A percentile compares a stretch with the other conserved stretches of the same genome.
Evolutionary conservation across 1,140 invertebrate species (phyloP).

Genomic region (Halesus radiatus): DNA sequence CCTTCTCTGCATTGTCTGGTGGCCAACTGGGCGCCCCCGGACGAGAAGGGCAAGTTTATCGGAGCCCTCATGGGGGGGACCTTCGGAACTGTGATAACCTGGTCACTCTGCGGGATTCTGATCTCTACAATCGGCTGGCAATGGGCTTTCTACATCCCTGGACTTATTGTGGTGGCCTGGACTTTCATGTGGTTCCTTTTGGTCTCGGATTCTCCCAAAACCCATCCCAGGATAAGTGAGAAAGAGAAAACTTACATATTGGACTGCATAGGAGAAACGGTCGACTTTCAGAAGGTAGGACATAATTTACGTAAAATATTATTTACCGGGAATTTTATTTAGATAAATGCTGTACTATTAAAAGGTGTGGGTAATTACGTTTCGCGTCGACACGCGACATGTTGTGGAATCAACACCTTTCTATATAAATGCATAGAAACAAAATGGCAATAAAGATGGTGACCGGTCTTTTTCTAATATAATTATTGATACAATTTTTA

Average conservation of each 20-base stretch:
- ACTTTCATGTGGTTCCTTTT: slow-evolving; percentile 75
- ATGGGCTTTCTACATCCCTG: slow-evolving; percentile 81
- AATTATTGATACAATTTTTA: no score
- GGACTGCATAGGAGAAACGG: slow-evolving; percentile 69
- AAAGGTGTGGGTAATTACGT: no score
- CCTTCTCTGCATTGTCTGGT: slow-evolving; percentile 80
- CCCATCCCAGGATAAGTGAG: slow-evolving; percentile 82
- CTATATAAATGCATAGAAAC: no score
- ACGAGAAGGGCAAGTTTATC: slow-evolving; percentile 83
- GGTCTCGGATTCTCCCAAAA: slow-evolving; percentile 79
- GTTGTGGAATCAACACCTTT: no score
- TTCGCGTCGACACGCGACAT: no score
- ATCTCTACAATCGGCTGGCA: slow-evolving; percentile 79
- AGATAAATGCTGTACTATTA: no score
- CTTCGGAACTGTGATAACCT: slow-evolving; percentile 83
- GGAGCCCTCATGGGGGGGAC: slow-evolving; percentile 82
- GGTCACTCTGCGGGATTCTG: slow-evolving; percentile 77
- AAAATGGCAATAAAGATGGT: no score
- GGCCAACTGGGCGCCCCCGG: slow-evolving; percentile 82
- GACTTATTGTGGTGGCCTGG: slow-evolving; percentile 75
- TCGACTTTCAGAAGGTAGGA: slow-evolving; percentile 69
- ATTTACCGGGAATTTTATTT: no score
- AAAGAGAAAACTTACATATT: slow-evolving; percentile 84
- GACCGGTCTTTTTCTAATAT: no score
- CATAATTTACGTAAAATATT: background rate